These are phyloP conservation scores for Torymus texanus DNA, from an alignment of 2,888 invertebrate genomes.

Conservation along the genomic window DNA sequence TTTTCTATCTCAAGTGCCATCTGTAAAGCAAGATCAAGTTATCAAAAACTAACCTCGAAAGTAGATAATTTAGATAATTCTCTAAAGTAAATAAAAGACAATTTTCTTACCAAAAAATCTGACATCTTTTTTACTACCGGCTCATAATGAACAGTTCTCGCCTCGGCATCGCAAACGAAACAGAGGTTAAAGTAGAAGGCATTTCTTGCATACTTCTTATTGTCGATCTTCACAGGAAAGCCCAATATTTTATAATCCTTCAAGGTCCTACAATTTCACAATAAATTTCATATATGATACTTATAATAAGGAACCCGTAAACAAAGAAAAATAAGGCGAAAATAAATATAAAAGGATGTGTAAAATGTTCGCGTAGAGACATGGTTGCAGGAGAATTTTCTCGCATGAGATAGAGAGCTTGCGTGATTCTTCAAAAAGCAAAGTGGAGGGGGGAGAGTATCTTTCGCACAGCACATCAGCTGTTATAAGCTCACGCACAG, in stretches of 20 bases:
- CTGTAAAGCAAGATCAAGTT: slow-evolving; percentile 68
- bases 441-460: slow-evolving; percentile 25
- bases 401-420: not conserved
- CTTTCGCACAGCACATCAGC: not conserved
- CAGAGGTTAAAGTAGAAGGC: slow-evolving; percentile 97
- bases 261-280: slow-evolving; percentile 78
- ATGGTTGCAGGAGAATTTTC: slow-evolving; percentile 16
- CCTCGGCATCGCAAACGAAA: slow-evolving; percentile 93
- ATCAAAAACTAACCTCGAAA: slow-evolving; percentile 12
- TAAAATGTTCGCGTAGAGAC: slow-evolving; percentile 23
- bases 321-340: slow-evolving; percentile 17
- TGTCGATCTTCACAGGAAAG: slow-evolving; percentile 92
- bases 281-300: slow-evolving; percentile 55
- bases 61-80: not conserved
- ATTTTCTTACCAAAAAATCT: slow-evolving; percentile 74
- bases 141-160: slow-evolving; percentile 94
- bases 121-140: slow-evolving; percentile 95
- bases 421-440: not conserved
- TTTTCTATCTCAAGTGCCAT: slow-evolving; percentile 91
- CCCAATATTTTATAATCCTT: slow-evolving; percentile 92
- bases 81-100: slow-evolving; percentile 9
- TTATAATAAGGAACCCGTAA: slow-evolving; percentile 36
- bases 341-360: slow-evolving; percentile 48
- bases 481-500: not conserved
- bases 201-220: slow-evolving; percentile 92